Evolutionary conservation across 2,797 vertebrate genomes (phyloP).

Genomic region (Myotis daubentonii): DNA sequence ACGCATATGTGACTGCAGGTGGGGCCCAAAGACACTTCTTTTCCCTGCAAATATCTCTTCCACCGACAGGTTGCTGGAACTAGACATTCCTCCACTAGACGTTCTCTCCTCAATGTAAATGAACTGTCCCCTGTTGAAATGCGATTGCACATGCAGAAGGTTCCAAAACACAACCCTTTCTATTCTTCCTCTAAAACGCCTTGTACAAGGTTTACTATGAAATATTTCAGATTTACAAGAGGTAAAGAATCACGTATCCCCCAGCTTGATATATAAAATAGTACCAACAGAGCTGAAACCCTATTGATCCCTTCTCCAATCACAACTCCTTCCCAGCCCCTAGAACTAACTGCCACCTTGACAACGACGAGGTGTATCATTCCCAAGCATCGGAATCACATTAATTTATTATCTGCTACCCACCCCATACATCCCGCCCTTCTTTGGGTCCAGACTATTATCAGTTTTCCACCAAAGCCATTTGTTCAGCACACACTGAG

Average conservation of each 20-base stretch:
- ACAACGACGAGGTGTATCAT: neutral
- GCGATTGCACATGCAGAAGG: neutral
- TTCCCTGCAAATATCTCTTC: neutral
- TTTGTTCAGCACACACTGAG: neutral
- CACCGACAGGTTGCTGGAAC: neutral
- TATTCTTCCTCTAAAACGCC: neutral
- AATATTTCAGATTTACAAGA: slow-evolving; percentile 18
- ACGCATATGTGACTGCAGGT: neutral
- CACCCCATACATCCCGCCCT: neutral
- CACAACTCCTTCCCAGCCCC: neutral
- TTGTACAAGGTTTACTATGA: neutral
- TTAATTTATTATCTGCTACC: neutral
- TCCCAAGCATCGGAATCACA: neutral
- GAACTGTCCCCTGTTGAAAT: neutral
- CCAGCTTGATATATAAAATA: neutral
- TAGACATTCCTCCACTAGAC: neutral
- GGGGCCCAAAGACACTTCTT: neutral
- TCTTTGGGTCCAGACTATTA: neutral
- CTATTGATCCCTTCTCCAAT: neutral
- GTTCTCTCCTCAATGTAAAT: neutral
- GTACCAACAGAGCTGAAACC: neutral
- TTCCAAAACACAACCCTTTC: neutral
- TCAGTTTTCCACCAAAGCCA: neutral
- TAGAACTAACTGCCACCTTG: neutral
- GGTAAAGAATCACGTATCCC: neutral